Conservation (phyloP, 30 jellyfish, hydroid and myxozoan genomes). For the Pelagia noctiluca region DNA sequence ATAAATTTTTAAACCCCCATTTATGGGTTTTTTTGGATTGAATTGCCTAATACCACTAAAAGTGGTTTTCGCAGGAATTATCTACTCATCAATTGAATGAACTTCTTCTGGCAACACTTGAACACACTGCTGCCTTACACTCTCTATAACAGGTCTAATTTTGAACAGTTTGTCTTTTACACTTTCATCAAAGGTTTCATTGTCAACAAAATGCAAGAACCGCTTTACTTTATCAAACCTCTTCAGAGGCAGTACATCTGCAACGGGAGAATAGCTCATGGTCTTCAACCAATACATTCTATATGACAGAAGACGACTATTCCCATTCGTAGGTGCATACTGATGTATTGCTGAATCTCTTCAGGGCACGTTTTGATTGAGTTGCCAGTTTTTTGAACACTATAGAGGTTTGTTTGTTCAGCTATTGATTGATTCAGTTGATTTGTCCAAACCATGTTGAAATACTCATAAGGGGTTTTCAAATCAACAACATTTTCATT, state of each 20-base stretch:
- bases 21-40: constrained; percentile 72
- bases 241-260: constrained; percentile 72
- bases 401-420: constrained; percentile 60
- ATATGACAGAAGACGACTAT: constrained; percentile 59
- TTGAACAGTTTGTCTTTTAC: constrained; percentile 51
- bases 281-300: constrained; percentile 63
- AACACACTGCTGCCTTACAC: constrained; percentile 31
- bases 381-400: constrained; percentile 47
- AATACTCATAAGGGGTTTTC: constrained; percentile 23
- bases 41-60: constrained; percentile 72
- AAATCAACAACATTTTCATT: constrained; percentile 11
- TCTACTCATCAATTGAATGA: constrained; percentile 66
- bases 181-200: constrained; percentile 24
- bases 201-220: constrained; percentile 62
- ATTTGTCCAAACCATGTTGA: constrained; percentile 55
- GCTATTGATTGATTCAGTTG: constrained; percentile 34
- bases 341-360: constrained; percentile 58
- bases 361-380: constrained; percentile 11
- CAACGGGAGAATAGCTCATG: constrained; percentile 63
- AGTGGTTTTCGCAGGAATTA: constrained; percentile 61
- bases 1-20: constrained; percentile 76
- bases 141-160: constrained; percentile 52
- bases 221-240: constrained; percentile 47
- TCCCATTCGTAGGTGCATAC: constrained; percentile 80
- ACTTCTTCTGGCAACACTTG: constrained; percentile 64